Base-by-base conservation (phyloP, 1,140 invertebrate genomes). In the Sycophaga agraensis region DNA sequence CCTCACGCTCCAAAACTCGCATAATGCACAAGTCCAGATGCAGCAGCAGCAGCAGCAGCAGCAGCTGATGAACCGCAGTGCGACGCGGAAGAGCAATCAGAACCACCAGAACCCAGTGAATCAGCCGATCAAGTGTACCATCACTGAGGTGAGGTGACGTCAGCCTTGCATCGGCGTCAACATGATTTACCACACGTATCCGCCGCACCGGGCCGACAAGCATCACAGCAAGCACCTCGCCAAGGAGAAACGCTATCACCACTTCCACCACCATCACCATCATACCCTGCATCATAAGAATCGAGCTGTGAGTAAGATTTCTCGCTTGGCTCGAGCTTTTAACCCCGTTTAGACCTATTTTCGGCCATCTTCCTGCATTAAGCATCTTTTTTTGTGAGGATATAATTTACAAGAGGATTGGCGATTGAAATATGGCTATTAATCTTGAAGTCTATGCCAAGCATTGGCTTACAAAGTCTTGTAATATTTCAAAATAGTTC, bases 91-190 rank as follows among this genome's bases (percentile, higher is more conserved):
- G 2, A 31, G 34, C 51, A 66, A 66, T 37, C 34, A 55, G 4
- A 60, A 60, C 34, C 64, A 56, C 4, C 45, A 56, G 9, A 46
- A 24, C 6, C 8, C 60, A 3, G 17, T 19, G 14, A 57, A 43
- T 17, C 49, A 46, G 34, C 53, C 40, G 31, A 31, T 58, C 34
- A 61, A 78, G 64, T 75, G 76, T 62, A 68, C 66, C 22, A 75
- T 79, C n/a, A 64, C 60, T 7, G 79, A 80, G 62, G 75, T 79
- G 43, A 80, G 76, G 78, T 81, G 79, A 80, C 78, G 77, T 76
- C 78, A 80, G 55, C 73, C 78, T 43, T 76, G 75, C 64, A 74
- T 77, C 50, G 74, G 77, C 40, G 73, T 78, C 49, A 77, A 65
- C 56, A 74, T 79, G 63, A 73, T 80, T 40, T 80, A 81, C 56